Conservation (phyloP, 2,113 vertebrate genomes). For the Anguilla rostrata region DNA sequence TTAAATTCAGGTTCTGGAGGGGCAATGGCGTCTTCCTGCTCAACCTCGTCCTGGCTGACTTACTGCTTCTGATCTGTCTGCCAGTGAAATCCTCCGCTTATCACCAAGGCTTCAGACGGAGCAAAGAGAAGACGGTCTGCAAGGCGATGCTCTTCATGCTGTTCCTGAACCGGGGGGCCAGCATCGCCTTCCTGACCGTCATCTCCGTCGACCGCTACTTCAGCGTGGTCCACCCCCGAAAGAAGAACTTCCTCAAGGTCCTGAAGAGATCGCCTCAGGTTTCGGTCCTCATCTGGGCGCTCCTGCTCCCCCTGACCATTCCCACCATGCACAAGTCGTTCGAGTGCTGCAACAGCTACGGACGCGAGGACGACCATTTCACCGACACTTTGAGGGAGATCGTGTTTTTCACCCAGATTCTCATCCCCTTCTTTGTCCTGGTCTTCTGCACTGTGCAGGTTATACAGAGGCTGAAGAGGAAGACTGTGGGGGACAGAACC, state of each 20-base stretch:
- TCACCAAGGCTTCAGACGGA: conserved; percentile 50
- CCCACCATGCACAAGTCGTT: conserved; percentile 67
- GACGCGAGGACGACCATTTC: not conserved
- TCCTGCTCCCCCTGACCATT: conserved; percentile 60
- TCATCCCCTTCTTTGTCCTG: conserved; percentile 68
- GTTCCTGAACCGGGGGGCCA: conserved; percentile 71
- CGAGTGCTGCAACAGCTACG: conserved; percentile 61
- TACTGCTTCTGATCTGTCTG: conserved; percentile 73
- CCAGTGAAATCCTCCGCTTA: conserved; percentile 68
- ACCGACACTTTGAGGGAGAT: conserved; percentile 36
- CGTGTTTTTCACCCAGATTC: conserved; percentile 59
- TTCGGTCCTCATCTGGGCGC: conserved; percentile 65
- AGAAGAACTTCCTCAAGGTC: conserved; percentile 56
- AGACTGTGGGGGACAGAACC: conserved; percentile 59
- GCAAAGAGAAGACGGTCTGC: conserved; percentile 45
- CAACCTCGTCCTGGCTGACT: conserved; percentile 74
- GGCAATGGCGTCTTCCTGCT: conserved; percentile 74
- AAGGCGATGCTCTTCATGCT: conserved; percentile 71
- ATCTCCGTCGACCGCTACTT: conserved; percentile 75
- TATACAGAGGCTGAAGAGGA: conserved; percentile 56
- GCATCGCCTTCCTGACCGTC: conserved; percentile 70
- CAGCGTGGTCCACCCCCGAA: conserved; percentile 70
- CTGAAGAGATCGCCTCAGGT: conserved; percentile 56
- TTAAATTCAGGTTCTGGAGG: conserved; percentile 75
- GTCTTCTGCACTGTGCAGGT: conserved; percentile 69